phyloP scores from a whole-genome alignment of 1,140 invertebrate genomes.

The Papilio dardanus region DNA sequence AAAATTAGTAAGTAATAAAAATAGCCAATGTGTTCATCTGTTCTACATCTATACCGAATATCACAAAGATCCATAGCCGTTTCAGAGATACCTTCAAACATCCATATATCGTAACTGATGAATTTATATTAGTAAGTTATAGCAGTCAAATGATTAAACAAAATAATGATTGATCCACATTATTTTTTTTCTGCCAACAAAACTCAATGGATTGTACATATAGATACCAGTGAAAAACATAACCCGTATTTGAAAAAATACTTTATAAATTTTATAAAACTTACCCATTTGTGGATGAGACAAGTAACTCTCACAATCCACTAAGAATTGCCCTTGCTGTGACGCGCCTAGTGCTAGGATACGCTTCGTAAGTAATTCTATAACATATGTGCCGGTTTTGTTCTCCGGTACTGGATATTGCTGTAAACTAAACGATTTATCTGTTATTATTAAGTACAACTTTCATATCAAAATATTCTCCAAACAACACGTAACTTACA shows the following conservation, averaged over 20 bases:
- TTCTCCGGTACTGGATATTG: slow-evolving; percentile 94
- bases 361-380: slow-evolving; percentile 93
- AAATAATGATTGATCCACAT: no score
- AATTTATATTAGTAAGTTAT: no score
- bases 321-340: slow-evolving; percentile 94
- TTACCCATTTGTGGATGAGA: slow-evolving; percentile 89
- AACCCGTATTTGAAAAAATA: slow-evolving; percentile 7
- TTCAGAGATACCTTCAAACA: no score
- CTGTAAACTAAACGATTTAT: slow-evolving; percentile 82
- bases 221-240: neutral
- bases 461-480: neutral
- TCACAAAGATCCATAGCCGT: no score
- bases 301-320: slow-evolving; percentile 97
- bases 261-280: slow-evolving; percentile 43
- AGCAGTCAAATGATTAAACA: no score
- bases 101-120: no score
- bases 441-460: neutral
- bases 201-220: no score
- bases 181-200: no score
- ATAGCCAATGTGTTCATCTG: no score
- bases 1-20: no score
- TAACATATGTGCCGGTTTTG: slow-evolving; percentile 91
- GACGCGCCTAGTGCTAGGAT: slow-evolving; percentile 92
- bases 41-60: no score
- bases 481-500: slow-evolving; percentile 59